Base-by-base conservation (phyloP, 2,888 invertebrate genomes). In the Chrysotoxum bicinctum region DNA sequence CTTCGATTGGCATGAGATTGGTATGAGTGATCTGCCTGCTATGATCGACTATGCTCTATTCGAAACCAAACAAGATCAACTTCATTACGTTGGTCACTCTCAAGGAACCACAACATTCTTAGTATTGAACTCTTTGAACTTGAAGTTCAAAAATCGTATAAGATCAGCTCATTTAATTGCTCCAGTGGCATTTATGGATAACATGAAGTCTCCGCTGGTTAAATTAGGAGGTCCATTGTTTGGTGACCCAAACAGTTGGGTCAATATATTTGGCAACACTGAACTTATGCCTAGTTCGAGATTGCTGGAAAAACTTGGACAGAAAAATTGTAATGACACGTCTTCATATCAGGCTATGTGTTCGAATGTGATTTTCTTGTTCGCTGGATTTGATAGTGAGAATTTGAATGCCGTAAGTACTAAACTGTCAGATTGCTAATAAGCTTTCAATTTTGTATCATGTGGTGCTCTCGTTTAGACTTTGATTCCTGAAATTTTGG, bases 1-100 rank as follows among this genome's bases (percentile, higher is more conserved):
- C 72, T 91, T 91, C 66, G 97, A 97, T 88, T 98, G 96, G 94
- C 96, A 98, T 89, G 97, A 99, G 91, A 96, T 98, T 93, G 97
- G 96, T 0, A 91, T 95, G 32, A 94, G 96, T 89, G 99, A 99
- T 92, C 90, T 98, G 72, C 98, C 98, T 10, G 96, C 98, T 0
- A 95, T 94, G 88, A 94, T 98, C 76, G 95, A 97, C 90, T 95
- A 96, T 88, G 93, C 94, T 1, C 90, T 91, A 23, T 32, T 80
- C 1, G 9, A 40, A 1, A 90, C 90, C 0, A 89, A 88, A 2
- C 81, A 89, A 40, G 23, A 72, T 4, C 76, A 90, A 64, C 62
- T 91, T 10, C 89, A 89, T 16, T 98, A 98, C 90, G 93, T 98
- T 50, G 98, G 98, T 0, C 98, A 98, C 91, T 98, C 97, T 0